A percentile compares a stretch with the other conserved stretches of the same genome.
Evolutionary conservation across 2,113 vertebrate genomes (phyloP).

Genomic region (Aptenodytes forsteri): DNA sequence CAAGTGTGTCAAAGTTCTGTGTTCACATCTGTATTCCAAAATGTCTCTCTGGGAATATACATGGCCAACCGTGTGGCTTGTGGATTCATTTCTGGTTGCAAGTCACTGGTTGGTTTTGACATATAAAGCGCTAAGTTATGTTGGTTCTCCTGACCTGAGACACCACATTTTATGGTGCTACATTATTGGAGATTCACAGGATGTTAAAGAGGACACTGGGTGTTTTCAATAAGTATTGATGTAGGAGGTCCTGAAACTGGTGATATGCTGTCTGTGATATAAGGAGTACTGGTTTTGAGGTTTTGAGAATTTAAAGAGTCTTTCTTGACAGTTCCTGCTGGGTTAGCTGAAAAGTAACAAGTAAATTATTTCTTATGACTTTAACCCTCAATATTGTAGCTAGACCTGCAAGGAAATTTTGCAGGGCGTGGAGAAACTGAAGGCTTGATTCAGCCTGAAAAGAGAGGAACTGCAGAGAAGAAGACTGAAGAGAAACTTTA

Average conservation of each 20-base stretch:
- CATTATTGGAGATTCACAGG: neutral
- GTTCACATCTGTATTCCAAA: neutral
- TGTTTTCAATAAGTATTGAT: neutral
- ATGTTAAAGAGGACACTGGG: neutral
- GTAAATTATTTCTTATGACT: neutral
- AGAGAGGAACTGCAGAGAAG: neutral
- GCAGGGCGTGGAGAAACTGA: neutral
- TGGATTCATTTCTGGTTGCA: neutral
- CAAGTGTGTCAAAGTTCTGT: neutral
- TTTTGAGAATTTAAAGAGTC: neutral
- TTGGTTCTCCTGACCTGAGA: neutral
- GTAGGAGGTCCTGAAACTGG: neutral
- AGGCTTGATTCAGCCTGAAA: neutral
- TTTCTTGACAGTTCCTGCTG: neutral
- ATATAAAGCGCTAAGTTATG: neutral
- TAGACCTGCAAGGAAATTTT: neutral
- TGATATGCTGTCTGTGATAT: neutral
- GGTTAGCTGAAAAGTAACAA: neutral
- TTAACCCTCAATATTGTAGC: neutral
- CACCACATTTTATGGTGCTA: neutral
- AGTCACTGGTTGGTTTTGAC: neutral
- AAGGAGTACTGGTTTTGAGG: neutral
- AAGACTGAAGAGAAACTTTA: neutral
- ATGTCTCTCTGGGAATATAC: neutral
- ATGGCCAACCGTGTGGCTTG: neutral